Evolutionary conservation across 2,888 invertebrate genomes (phyloP).

Genomic region (Balanococcus diminutus): DNA sequence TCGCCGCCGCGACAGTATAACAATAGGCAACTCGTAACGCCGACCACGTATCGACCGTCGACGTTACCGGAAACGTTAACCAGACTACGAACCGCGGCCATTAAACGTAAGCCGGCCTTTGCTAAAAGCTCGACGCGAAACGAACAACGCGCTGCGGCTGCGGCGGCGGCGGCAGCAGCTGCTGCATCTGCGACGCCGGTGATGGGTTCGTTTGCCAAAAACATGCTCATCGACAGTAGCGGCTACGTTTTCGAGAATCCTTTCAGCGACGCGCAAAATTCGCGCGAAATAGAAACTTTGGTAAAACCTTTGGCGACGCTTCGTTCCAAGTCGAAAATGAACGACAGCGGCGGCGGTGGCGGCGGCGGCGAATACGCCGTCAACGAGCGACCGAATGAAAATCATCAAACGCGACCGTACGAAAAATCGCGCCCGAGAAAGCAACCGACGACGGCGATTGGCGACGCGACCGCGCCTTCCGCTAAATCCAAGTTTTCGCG

Average conservation of each 20-base stretch:
- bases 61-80: not conserved
- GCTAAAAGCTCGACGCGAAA: not conserved
- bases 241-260: constrained; percentile 48
- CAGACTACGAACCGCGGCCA: not conserved
- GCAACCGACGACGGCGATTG: too few species aligned
- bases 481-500: not conserved
- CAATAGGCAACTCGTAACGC: not conserved
- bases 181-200: not conserved
- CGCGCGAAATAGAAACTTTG: not conserved
- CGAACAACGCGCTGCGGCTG: not conserved
- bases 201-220: not conserved
- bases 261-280: not conserved
- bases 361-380: not conserved
- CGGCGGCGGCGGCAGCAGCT: not conserved
- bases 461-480: not conserved
- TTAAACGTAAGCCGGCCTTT: not conserved
- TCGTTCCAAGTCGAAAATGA: not conserved
- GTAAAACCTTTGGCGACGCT: not conserved
- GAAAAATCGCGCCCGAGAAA: not conserved
- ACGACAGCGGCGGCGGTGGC: not conserved
- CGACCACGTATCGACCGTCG: constrained; percentile 55
- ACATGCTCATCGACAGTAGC: not conserved
- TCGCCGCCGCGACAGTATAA: not conserved
- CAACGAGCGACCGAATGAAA: not conserved
- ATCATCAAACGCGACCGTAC: not conserved